Evolutionary conservation across 2,797 vertebrate species (phyloP).

Genomic region (Eutrigla gurnardus): DNA sequence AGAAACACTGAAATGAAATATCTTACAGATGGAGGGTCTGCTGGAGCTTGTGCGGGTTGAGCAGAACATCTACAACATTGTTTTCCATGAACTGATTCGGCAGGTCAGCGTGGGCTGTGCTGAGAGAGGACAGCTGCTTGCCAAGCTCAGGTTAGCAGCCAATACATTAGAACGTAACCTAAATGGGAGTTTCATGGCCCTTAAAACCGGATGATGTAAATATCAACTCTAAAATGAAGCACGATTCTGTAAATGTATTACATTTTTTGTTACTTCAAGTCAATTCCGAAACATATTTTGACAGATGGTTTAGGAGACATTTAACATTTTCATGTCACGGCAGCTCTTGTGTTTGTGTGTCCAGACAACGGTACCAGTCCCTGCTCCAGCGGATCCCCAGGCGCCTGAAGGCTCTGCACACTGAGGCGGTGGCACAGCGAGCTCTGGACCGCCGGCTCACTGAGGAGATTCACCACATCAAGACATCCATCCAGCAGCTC

Average conservation of each 20-base stretch:
- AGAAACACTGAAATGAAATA: slow-evolving; percentile 23
- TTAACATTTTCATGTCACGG: not conserved
- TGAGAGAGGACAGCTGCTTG: slow-evolving; percentile 91
- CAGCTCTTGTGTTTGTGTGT: slow-evolving; percentile 26
- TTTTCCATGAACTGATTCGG: slow-evolving; percentile 93
- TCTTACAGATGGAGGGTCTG: slow-evolving; percentile 87
- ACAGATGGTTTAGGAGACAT: not conserved
- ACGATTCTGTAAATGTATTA: not conserved
- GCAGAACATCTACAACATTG: slow-evolving; percentile 91
- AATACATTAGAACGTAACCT: slow-evolving; percentile 2
- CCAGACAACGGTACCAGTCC: slow-evolving; percentile 87
- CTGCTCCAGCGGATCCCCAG: slow-evolving; percentile 87
- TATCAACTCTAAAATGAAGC: not conserved
- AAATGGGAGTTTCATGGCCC: not conserved
- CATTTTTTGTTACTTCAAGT: not conserved
- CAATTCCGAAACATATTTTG: not conserved
- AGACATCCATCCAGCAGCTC: slow-evolving; percentile 84
- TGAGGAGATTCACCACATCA: slow-evolving; percentile 88
- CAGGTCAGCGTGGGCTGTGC: slow-evolving; percentile 91
- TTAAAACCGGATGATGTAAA: not conserved
- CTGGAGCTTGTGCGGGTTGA: slow-evolving; percentile 87
- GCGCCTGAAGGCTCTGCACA: slow-evolving; percentile 87
- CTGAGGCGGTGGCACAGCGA: slow-evolving; percentile 86
- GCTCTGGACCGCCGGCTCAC: slow-evolving; percentile 87
- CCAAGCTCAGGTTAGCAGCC: slow-evolving; percentile 88